A percentile compares a stretch with the other conserved stretches of the same genome.
These are phyloP conservation scores for Australoheros scitulus DNA, from an alignment of 2,113 vertebrate species.

Conservation along the genomic window DNA sequence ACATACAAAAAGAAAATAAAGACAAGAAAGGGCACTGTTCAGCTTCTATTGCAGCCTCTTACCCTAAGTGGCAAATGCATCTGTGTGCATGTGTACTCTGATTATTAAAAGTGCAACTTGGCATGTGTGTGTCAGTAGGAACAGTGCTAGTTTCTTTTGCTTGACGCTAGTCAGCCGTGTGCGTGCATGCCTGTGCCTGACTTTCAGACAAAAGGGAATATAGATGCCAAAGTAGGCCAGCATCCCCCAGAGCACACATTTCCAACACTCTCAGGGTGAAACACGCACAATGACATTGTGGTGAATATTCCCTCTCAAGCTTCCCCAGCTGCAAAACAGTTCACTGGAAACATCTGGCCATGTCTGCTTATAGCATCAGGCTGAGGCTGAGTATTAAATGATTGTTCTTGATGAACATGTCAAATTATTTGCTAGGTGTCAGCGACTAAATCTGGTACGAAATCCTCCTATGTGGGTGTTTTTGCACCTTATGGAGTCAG, in stretches of 20 bases:
- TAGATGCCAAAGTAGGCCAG: constrained; percentile 71
- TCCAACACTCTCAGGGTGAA: constrained; percentile 54
- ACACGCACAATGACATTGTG: constrained; percentile 51
- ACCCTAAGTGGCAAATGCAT: not conserved
- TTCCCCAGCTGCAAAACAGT: constrained; percentile 46
- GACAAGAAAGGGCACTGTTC: constrained; percentile 6
- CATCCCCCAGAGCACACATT: constrained; percentile 53
- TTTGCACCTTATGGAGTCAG: not conserved
- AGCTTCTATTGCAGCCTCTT: not conserved
- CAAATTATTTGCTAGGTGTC: constrained; percentile 48
- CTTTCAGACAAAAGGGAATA: constrained; percentile 44
- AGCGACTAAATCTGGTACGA: constrained; percentile 19
- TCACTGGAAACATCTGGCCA: constrained; percentile 61
- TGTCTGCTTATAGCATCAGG: constrained; percentile 27
- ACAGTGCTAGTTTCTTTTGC: not conserved
- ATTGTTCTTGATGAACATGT: constrained; percentile 38
- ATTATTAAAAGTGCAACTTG: constrained; percentile 16
- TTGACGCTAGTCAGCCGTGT: not conserved
- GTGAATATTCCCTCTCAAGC: constrained; percentile 49
- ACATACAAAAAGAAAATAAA: constrained; percentile 14
- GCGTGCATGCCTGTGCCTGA: constrained; percentile 28
- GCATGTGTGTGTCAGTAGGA: constrained; percentile 15
- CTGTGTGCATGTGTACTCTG: not conserved
- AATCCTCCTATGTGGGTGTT: not conserved
- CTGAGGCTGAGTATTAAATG: constrained; percentile 22